Conservation (phyloP, 2,113 vertebrate species). For the Gymnocephalus cernua region DNA sequence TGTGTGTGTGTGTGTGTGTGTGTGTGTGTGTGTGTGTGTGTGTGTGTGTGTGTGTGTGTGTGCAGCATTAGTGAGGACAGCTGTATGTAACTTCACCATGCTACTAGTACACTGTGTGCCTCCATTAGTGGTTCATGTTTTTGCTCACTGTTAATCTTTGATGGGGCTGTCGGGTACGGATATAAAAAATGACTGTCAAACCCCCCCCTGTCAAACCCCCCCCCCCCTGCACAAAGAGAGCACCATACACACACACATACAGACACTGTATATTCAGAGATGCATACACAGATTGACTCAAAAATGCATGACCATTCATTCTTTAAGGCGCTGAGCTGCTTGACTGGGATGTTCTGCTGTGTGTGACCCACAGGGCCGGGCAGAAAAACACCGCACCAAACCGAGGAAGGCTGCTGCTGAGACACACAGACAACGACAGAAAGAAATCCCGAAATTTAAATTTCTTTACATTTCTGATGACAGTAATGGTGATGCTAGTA, state of each 20-base stretch:
- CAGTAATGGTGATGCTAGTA: neutral
- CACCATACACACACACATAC: neutral
- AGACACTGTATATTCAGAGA: conserved; percentile 1
- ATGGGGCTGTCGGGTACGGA: conserved; percentile 65
- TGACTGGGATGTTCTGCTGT: neutral
- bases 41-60: neutral
- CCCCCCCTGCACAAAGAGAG: neutral
- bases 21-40: conserved; percentile 30
- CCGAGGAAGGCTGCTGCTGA: neutral
- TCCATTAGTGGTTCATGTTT: conserved; percentile 68
- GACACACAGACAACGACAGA: neutral
- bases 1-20: conserved; percentile 20
- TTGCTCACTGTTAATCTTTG: conserved; percentile 70
- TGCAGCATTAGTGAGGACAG: conserved; percentile 42
- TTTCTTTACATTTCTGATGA: no score
- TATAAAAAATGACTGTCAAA: conserved; percentile 62
- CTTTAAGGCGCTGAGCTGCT: neutral
- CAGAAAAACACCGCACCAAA: neutral
- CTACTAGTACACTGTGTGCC: conserved; percentile 24
- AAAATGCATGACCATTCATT: conserved; percentile 15
- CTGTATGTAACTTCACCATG: conserved; percentile 36
- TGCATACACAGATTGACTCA: neutral
- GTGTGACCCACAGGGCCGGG: conserved; percentile 1
- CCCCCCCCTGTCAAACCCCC: no score
- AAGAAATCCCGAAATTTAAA: no score